Evolutionary conservation across 2,113 vertebrate genomes (phyloP), one percentile per base, ranked within the genome.

Genomic region (Clarias magur): DNA sequence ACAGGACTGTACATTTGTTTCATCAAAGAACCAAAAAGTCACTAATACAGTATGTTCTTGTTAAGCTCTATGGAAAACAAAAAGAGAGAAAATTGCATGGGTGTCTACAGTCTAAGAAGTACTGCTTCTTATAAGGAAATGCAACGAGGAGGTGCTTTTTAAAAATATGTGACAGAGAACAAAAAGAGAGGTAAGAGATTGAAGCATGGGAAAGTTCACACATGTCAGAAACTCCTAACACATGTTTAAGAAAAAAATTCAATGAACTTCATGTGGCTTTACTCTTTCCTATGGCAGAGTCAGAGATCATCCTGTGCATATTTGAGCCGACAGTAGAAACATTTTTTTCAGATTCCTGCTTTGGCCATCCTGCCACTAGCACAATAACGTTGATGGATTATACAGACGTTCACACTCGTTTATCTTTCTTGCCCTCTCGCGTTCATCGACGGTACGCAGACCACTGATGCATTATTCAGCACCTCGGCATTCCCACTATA

Each of bases 311-410:
- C 70, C 42, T 82, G 27, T 82, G 73, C 87, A 79, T 87, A 90
- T 90, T 82, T 87, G 82, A 88, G 82, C 87, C 83, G 84, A 76
- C 84, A 56, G 38, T 63, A 80, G 81, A 88, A 86, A 76, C 87
- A 84, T 88, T 68, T 65, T 88, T 68, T 65, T 82, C 62, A 86
- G 57, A 79, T 84, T 86, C 80, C 86, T 84, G 87, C 85, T 80
- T 87, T 82, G 86, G 62, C 75, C 89, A 90, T 76, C 57, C 38
- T 85, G 76, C 86, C 85, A 87, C 54, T 78, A 88, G 87, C 85
- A 90, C 85, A 88, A 90, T 90, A 88, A 88, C 72, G 78, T 85
- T 88, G 89, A 90, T 88, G 82, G 87, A 88, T 88, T 78, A 68
- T 87, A 81, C 85, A 79, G 85, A 78, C 70, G 15, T 79, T 87